A percentile compares a stretch with the other conserved stretches of the same genome.
phyloP scores from a whole-genome alignment of 2,888 invertebrate species.

The Operophtera brumata region DNA sequence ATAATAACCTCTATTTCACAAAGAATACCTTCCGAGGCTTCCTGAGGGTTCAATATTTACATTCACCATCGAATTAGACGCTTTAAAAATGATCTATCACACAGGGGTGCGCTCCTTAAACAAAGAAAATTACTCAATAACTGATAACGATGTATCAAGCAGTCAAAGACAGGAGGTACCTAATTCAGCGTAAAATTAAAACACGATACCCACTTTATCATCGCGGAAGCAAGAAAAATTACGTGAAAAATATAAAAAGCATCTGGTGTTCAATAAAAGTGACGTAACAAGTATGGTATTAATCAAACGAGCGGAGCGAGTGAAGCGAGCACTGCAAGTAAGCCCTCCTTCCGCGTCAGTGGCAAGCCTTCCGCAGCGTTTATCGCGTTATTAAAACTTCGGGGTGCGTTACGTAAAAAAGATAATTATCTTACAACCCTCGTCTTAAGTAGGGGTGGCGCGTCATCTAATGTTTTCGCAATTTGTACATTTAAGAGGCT shows the following conservation, averaged over 20 bases:
- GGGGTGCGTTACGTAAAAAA: slow-evolving; percentile 76
- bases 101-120: slow-evolving; percentile 30
- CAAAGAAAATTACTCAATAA: slow-evolving; percentile 33
- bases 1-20: slow-evolving; percentile 56
- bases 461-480: slow-evolving; percentile 20
- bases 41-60: slow-evolving; percentile 60
- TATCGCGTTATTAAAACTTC: slow-evolving; percentile 78
- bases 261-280: slow-evolving; percentile 70
- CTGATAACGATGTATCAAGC: slow-evolving; percentile 45
- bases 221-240: slow-evolving; percentile 52
- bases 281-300: slow-evolving; percentile 64
- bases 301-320: slow-evolving; percentile 47
- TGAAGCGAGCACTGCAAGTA: slow-evolving; percentile 23
- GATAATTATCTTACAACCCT: slow-evolving; percentile 80
- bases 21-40: slow-evolving; percentile 51
- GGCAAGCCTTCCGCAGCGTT: slow-evolving; percentile 79
- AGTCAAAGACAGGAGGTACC: slow-evolving; percentile 52
- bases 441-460: slow-evolving; percentile 69
- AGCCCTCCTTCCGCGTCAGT: slow-evolving; percentile 66
- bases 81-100: slow-evolving; percentile 65
- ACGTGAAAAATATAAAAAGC: slow-evolving; percentile 68
- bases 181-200: slow-evolving; percentile 72
- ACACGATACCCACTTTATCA: slow-evolving; percentile 55
- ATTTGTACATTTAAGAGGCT: slow-evolving; percentile 17
- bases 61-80: slow-evolving; percentile 54